Conservation (phyloP, 1,140 invertebrate species). For the Sinella curviseta region DNA sequence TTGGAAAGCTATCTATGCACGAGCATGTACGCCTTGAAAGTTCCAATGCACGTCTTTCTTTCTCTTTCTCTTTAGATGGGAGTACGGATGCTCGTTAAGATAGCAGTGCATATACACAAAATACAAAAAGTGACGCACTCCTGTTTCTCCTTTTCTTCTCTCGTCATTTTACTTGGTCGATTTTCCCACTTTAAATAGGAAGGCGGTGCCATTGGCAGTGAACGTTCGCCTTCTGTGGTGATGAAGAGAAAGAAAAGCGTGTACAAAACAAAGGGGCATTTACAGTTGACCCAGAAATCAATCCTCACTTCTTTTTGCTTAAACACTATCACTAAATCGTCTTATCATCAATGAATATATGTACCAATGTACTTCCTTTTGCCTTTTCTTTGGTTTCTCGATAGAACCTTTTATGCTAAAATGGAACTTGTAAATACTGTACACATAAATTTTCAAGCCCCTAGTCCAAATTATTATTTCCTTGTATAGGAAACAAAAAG, state of each 20-base stretch:
- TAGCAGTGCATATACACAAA: neutral
- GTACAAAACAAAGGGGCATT: neutral
- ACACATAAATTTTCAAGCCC: neutral
- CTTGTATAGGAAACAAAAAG: too few species aligned
- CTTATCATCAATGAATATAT: neutral
- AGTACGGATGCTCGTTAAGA: neutral
- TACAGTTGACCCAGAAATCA: constrained; percentile 9
- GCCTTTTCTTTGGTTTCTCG: neutral
- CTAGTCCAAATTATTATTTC: neutral
- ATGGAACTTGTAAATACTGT: neutral
- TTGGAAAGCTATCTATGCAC: too few species aligned
- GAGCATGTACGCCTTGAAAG: neutral
- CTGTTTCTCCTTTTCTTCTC: neutral
- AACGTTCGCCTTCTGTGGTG: neutral
- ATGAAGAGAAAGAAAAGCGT: neutral
- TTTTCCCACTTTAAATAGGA: neutral
- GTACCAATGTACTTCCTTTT: neutral
- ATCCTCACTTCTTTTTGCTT: neutral
- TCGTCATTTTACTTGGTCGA: neutral
- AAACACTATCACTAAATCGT: neutral
- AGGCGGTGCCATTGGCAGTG: neutral
- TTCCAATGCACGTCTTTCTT: neutral
- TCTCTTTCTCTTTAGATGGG: neutral
- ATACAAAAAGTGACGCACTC: neutral
- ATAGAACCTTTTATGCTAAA: neutral